Percentiles rank a stretch among this genome's conserved stretches.
Evolutionary conservation across 1,140 invertebrate species (phyloP).

Genomic region (Homarus americanus): DNA sequence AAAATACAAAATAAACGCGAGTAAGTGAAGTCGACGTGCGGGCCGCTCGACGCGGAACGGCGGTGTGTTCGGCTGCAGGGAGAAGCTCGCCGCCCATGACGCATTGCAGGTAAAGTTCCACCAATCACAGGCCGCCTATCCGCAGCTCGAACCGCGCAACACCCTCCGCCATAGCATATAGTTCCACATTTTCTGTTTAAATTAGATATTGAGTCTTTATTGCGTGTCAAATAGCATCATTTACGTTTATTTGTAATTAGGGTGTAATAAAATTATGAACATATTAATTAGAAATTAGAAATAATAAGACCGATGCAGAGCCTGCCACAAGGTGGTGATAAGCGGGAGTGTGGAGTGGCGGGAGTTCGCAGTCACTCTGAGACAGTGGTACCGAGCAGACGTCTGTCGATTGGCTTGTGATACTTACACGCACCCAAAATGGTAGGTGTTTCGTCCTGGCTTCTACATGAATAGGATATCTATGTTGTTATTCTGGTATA

Average conservation of each 20-base stretch:
- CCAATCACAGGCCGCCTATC: slow-evolving; percentile 56
- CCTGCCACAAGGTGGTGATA: slow-evolving; percentile 54
- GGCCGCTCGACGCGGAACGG: slow-evolving; percentile 63
- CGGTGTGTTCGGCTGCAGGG: slow-evolving; percentile 61
- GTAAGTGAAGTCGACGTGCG: slow-evolving; percentile 56
- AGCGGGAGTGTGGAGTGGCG: slow-evolving; percentile 67
- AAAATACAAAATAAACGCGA: slow-evolving; percentile 62
- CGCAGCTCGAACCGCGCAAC: background rate
- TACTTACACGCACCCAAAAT: slow-evolving; percentile 60
- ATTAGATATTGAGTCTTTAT: slow-evolving; percentile 1
- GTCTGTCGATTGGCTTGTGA: slow-evolving; percentile 63
- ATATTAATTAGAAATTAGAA: background rate
- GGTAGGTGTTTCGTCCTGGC: slow-evolving; percentile 61
- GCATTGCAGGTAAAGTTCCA: slow-evolving; percentile 71
- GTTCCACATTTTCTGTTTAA: slow-evolving; percentile 25
- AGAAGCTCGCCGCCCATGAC: slow-evolving; percentile 65
- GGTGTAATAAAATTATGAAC: background rate
- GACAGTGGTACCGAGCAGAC: slow-evolving; percentile 67
- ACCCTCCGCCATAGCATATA: slow-evolving; percentile 39
- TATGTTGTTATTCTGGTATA: slow-evolving; percentile 8
- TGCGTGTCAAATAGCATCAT: background rate
- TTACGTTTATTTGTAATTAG: background rate
- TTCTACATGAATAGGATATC: background rate
- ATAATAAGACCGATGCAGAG: slow-evolving; percentile 34
- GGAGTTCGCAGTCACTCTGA: slow-evolving; percentile 68